Conservation (phyloP, 1,140 invertebrate genomes). For the Caenorhabditis briggsae region DNA sequence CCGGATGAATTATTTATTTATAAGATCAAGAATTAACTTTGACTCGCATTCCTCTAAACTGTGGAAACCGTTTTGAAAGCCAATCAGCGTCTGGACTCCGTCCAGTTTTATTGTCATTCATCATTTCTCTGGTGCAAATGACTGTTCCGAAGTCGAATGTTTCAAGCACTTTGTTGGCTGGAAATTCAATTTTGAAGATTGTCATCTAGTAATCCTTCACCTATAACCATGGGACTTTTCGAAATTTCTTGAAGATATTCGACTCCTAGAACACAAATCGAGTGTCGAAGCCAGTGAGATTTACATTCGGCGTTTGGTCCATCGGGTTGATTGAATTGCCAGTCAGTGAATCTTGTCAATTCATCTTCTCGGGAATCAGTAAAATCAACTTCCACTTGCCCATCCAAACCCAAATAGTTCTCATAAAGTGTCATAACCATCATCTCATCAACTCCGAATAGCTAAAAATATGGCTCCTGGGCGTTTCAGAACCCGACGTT, state of each 20-base stretch:
- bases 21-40: too few relatives aligned
- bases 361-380: not conserved
- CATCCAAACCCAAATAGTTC: conserved; percentile 49
- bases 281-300: conserved; percentile 16
- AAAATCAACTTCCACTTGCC: conserved; percentile 46
- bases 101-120: conserved; percentile 12
- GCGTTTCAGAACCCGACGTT: not conserved
- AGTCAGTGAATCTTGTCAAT: conserved; percentile 12
- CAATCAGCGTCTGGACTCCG: not conserved
- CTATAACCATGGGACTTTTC: conserved; percentile 22
- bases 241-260: conserved; percentile 27
- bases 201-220: not conserved
- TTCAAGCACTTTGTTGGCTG: conserved; percentile 52
- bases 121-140: conserved; percentile 44
- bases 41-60: not conserved
- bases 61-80: not conserved
- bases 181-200: not conserved
- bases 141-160: conserved; percentile 49
- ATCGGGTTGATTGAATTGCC: conserved; percentile 34
- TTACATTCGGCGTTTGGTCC: not conserved
- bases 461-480: not conserved
- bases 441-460: conserved; percentile 47
- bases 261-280: conserved; percentile 47
- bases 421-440: conserved; percentile 37
- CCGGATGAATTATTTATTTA: too few relatives aligned